Evolutionary conservation across 2,113 vertebrate species (phyloP).

Genomic region (Paradisaea rubra): DNA sequence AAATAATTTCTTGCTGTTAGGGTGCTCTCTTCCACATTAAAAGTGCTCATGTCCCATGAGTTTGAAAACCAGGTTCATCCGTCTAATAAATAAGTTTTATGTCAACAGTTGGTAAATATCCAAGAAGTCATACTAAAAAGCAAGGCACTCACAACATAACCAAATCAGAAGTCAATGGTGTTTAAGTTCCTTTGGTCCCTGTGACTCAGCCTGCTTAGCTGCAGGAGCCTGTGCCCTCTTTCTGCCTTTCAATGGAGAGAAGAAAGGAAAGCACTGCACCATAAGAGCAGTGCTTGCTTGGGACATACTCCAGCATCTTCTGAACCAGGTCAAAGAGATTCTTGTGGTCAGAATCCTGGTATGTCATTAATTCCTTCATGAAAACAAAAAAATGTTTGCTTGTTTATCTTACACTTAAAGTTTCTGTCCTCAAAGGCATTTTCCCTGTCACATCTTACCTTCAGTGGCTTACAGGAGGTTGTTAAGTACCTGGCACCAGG

Average conservation of each 20-base stretch:
- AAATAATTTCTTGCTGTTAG: not conserved
- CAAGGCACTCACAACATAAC: not conserved
- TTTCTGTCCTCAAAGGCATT: not conserved
- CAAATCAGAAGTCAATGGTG: conserved; percentile 29
- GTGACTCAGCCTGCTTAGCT: conserved; percentile 53
- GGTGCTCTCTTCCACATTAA: rapidly evolving
- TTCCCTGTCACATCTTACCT: not conserved
- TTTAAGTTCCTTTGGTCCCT: conserved; percentile 38
- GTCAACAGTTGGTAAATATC: not conserved
- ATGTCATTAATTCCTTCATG: conserved; percentile 79
- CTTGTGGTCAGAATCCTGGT: conserved; percentile 73
- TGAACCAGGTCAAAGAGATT: conserved; percentile 84
- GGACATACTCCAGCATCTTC: conserved; percentile 86
- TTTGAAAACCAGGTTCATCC: not conserved
- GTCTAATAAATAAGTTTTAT: conserved; percentile 2
- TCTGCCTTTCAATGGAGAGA: conserved; percentile 34
- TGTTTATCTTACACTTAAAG: not conserved
- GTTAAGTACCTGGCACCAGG: conserved; percentile 73
- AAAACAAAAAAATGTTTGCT: not conserved
- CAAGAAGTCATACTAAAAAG: conserved; percentile 35
- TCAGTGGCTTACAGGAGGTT: conserved; percentile 70
- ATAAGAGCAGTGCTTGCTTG: conserved; percentile 72
- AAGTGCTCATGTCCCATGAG: not conserved
- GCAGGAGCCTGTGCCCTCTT: not conserved
- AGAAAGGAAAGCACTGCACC: conserved; percentile 80